phyloP scores from a whole-genome alignment of 2,888 invertebrate species.

The Stenoptilia bipunctidactyla region DNA sequence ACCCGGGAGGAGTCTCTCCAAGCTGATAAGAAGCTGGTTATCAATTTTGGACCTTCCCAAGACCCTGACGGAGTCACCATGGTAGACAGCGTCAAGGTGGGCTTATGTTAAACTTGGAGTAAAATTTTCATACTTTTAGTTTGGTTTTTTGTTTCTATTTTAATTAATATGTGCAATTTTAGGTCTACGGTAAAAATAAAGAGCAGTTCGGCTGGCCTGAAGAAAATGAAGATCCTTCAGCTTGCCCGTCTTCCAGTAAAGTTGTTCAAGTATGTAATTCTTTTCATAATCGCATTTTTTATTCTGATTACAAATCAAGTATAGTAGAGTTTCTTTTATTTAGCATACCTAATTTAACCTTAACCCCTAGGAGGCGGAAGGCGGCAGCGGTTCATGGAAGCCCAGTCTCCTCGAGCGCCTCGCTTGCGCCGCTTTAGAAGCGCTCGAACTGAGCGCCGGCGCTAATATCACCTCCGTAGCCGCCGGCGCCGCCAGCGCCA shows the following conservation, averaged over 20 bases:
- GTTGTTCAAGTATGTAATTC: slow-evolving; percentile 52
- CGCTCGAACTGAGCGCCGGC: slow-evolving; percentile 48
- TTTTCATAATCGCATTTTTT: too few relatives aligned
- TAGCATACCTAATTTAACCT: too few relatives aligned
- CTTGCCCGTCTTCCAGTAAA: slow-evolving; percentile 57
- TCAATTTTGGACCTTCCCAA: slow-evolving; percentile 87
- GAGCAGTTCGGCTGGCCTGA: slow-evolving; percentile 98
- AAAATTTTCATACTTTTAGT: not conserved
- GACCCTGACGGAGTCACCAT: slow-evolving; percentile 91
- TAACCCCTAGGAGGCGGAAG: slow-evolving; percentile 46
- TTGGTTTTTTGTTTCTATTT: not conserved
- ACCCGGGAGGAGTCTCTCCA: slow-evolving; percentile 93
- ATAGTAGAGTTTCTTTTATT: too few relatives aligned
- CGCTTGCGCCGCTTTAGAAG: slow-evolving; percentile 56
- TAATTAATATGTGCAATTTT: slow-evolving; percentile 13
- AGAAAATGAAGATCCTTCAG: slow-evolving; percentile 84
- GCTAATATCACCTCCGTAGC: slow-evolving; percentile 23
- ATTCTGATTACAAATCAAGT: too few relatives aligned
- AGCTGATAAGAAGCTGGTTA: slow-evolving; percentile 90
- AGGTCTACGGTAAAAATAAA: slow-evolving; percentile 92
- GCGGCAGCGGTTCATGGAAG: slow-evolving; percentile 36
- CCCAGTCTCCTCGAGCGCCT: slow-evolving; percentile 55
- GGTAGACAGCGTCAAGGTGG: slow-evolving; percentile 92
- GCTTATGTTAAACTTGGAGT: too few relatives aligned
- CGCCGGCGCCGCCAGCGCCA: slow-evolving; percentile 25